Base-by-base conservation (phyloP, 2,113 vertebrate species). In the Epinephelus moara region DNA sequence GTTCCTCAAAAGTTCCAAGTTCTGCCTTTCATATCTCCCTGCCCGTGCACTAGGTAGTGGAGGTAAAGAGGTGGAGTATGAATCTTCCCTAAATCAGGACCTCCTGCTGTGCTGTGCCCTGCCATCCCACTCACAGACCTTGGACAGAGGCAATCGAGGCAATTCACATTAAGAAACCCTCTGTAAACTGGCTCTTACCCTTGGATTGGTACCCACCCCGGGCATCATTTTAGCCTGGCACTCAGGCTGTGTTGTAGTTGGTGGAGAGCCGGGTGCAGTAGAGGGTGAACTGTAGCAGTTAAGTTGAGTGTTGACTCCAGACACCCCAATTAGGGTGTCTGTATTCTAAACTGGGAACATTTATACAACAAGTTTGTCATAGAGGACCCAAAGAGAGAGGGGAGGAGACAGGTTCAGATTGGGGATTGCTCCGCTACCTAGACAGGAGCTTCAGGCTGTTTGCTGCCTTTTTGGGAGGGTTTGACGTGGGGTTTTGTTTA, bases 1-100 rank as follows among this genome's bases (percentile, higher is more conserved):
- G 89, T 95, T 95, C 94, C 93, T 93, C 90, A 94, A 95, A 95
- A 94, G 91, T 93, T 94, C 88, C 80, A 87, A 86, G 85, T 85
- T 88, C 70, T 92, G 90, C 90, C 85, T 92, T 92, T 92, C 81
- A 91, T 91, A 81, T 94, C 91, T 91, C 68, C 55, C 80, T 86
- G 84, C 87, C 88, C 57, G 47, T 79, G 63, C 80, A 81, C 76
- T 73, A 89, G 89, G 84, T 87, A 84, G 89, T 81, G 74, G 80
- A 90, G 90, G 90, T 88, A 89, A 84, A 89, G 84, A 86, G 85
- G 83, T 78, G 75, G 84, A 78, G 89, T 63, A 49, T 68, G 75
- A 88, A 84, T 92, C 74, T 82, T 89, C 78, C 68, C 74, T 86
- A 82, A 90, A 89, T 90, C 82, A 50, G 77, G 66, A 78, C 73